Conservation (phyloP, 2,888 invertebrate species). For the Tetragnatha montana region DNA sequence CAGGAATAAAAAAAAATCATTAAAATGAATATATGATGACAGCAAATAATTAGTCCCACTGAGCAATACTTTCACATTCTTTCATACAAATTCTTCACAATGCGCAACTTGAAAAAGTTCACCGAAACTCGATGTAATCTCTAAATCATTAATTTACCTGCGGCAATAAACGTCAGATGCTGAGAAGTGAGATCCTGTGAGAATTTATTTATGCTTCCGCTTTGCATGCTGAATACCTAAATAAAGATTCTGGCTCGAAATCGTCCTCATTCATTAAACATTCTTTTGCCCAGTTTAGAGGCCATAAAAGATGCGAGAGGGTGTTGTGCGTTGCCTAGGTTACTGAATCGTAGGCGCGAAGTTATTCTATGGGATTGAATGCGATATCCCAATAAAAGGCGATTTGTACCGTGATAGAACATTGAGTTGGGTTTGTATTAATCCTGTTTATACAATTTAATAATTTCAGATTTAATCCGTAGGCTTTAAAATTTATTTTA, state of each 20-base stretch:
- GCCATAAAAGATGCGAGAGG: slow-evolving; percentile 16
- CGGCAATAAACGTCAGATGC: slow-evolving; percentile 37
- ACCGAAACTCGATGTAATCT: slow-evolving; percentile 39
- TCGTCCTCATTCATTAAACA: slow-evolving; percentile 10
- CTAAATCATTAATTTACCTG: slow-evolving; percentile 39
- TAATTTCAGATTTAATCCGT: too few relatives aligned
- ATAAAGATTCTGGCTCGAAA: slow-evolving; percentile 27
- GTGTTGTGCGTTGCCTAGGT: background rate
- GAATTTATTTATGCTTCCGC: slow-evolving; percentile 41
- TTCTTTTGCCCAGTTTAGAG: slow-evolving; percentile 23
- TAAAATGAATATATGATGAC: background rate
- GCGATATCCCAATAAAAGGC: background rate
- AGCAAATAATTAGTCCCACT: slow-evolving; percentile 36
- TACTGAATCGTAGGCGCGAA: background rate
- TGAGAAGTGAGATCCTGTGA: slow-evolving; percentile 24
- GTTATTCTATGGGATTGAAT: background rate
- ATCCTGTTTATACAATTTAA: too few relatives aligned
- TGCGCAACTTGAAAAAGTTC: slow-evolving; percentile 36
- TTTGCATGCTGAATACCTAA: slow-evolving; percentile 34
- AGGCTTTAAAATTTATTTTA: too few relatives aligned
- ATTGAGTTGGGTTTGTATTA: too few relatives aligned
- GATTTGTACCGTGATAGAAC: too few relatives aligned
- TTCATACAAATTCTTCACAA: slow-evolving; percentile 35
- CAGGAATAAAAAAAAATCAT: background rate
- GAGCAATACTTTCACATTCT: slow-evolving; percentile 20